Evolutionary conservation across 2,888 invertebrate species (phyloP).

Genomic region (Busseola fusca): DNA sequence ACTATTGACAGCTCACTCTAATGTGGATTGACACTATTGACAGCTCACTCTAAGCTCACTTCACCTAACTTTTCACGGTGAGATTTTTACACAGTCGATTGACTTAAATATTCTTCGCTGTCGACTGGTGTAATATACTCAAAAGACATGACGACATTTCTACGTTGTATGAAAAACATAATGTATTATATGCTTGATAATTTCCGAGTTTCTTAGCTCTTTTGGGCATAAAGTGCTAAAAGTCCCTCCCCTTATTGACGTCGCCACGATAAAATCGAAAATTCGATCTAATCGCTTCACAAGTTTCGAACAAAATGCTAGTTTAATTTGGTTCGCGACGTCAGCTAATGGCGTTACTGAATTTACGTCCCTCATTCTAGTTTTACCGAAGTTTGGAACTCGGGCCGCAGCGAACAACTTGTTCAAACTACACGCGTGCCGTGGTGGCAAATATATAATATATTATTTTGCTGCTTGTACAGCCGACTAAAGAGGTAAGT

Average conservation of each 20-base stretch:
- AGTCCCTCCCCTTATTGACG: not conserved
- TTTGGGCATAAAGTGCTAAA: not conserved
- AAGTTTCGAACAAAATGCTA: conserved; percentile 47
- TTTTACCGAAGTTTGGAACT: conserved; percentile 62
- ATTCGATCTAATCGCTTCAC: conserved; percentile 49
- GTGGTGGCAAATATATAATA: conserved; percentile 13
- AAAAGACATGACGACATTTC: not conserved
- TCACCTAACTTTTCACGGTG: too few species aligned
- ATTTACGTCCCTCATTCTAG: conserved; percentile 69
- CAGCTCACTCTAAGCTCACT: too few species aligned
- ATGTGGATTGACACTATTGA: too few species aligned
- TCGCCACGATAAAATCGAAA: conserved; percentile 20
- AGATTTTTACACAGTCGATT: too few species aligned
- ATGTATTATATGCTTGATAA: not conserved
- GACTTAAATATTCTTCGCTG: too few species aligned
- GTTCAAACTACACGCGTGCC: conserved; percentile 44
- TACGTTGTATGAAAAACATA: not conserved
- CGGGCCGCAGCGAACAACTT: conserved; percentile 52
- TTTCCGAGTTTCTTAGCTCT: not conserved
- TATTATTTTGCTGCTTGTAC: conserved; percentile 32
- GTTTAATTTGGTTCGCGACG: conserved; percentile 54
- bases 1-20: too few species aligned
- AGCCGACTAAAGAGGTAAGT: not conserved
- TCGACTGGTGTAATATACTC: not conserved
- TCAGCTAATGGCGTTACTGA: conserved; percentile 62